Conservation (phyloP, 2,797 vertebrate genomes). For the Psittacula echo region DNA sequence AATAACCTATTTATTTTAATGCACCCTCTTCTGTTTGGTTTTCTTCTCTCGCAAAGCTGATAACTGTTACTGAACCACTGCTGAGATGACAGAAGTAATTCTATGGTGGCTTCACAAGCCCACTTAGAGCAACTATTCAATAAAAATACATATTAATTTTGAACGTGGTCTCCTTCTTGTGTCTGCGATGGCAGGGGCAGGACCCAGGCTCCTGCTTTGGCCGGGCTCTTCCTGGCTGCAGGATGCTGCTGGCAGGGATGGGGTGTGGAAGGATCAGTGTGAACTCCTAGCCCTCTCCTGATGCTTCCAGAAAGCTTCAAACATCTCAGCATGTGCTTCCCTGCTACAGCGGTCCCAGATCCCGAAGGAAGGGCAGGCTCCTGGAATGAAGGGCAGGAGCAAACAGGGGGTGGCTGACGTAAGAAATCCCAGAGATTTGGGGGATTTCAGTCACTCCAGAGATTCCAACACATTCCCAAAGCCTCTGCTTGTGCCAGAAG, state of each 20-base stretch:
- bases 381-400: not conserved
- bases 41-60: slow-evolving; percentile 65
- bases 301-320: not conserved
- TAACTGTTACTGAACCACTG: slow-evolving; percentile 70
- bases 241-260: not conserved
- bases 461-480: not conserved
- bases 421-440: not conserved
- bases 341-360: not conserved
- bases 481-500: not conserved
- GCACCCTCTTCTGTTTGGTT: slow-evolving; percentile 62
- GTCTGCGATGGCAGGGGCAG: fast-evolving
- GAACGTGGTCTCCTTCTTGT: slow-evolving; percentile 6
- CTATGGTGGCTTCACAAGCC: slow-evolving; percentile 67
- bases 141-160: slow-evolving; percentile 76
- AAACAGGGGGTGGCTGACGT: no score
- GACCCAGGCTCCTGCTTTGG: not conserved
- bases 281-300: not conserved
- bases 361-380: not conserved
- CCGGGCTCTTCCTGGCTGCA: not conserved
- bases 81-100: slow-evolving; percentile 71
- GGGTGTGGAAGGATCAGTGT: not conserved
- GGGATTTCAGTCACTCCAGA: not conserved
- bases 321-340: not conserved
- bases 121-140: slow-evolving; percentile 73
- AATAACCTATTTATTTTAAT: slow-evolving; percentile 77